Evolutionary conservation across 2,888 invertebrate genomes (phyloP).

Genomic region (Steinernema carpocapsae): DNA sequence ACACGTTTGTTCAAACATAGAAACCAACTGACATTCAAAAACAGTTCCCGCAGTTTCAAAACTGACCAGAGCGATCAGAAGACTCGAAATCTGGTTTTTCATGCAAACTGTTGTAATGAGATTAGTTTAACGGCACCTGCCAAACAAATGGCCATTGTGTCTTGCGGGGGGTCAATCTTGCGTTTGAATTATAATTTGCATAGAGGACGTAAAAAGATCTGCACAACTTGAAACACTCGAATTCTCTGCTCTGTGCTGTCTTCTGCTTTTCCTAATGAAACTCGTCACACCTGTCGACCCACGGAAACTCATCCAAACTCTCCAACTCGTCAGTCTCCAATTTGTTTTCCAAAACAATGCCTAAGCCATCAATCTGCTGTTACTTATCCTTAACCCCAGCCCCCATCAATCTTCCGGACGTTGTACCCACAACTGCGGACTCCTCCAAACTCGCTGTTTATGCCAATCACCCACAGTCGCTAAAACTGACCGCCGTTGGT

Average conservation of each 20-base stretch:
- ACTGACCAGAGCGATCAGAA: too few relatives aligned
- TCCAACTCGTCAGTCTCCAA: not conserved
- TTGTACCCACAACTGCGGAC: not conserved
- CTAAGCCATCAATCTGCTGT: slow-evolving; percentile 16
- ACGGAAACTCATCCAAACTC: not conserved
- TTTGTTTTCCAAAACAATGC: slow-evolving; percentile 25
- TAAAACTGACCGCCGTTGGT: slow-evolving; percentile 1
- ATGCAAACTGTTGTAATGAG: not conserved
- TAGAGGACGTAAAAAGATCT: not conserved
- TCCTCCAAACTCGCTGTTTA: not conserved
- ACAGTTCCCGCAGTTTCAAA: too few relatives aligned
- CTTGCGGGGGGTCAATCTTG: not conserved
- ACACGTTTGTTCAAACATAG: not conserved
- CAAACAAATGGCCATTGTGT: not conserved
- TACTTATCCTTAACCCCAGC: slow-evolving; percentile 12
- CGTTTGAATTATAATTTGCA: not conserved
- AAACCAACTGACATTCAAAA: too few relatives aligned
- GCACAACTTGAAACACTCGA: not conserved
- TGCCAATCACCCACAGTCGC: not conserved
- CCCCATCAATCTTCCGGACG: not conserved
- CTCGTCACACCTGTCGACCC: not conserved
- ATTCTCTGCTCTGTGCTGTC: not conserved
- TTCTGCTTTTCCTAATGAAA: too few relatives aligned
- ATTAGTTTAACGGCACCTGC: slow-evolving; percentile 1
- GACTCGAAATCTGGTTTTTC: not conserved